Base-by-base conservation (phyloP, 2,888 invertebrate genomes). In the Pomacea canaliculata region DNA sequence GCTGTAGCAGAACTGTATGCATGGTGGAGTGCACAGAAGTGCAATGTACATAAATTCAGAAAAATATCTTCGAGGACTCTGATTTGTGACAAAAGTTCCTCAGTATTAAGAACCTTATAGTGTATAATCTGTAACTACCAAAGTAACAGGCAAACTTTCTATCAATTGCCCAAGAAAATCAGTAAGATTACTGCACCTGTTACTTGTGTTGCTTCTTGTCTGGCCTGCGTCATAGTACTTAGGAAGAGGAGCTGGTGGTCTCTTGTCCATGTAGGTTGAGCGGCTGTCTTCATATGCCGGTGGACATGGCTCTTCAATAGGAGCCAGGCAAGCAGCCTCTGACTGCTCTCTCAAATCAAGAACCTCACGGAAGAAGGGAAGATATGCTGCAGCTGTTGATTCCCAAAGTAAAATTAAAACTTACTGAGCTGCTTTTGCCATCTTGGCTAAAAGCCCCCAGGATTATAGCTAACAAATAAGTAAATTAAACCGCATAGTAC, bases 331-430 rank as follows among this genome's bases (percentile, higher is more conserved):
- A 12, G 85, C 82, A 88, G 96, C 95, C 90, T 98, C 97, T 75
- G 97, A 97, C 92, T 97, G 97, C 51, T 96, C 96, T 86, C 97
- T 97, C 86, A 96, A 95, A 90, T 97, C 97, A 97, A 97, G 97
- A 46, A 96, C 97, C 91, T 97, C 97, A 90, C 97, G 96, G 92
- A 98, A 96, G 93, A 98, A 98, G 70, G 97, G 97, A 70, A 96
- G 96, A 91, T 96, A 98, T 91, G 97, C 96, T 56, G 97, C 96
- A 88, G 96, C 96, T 96, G 91, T 0, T 82, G 78, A 70, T 77
- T 70, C 63, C 4, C n/a, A 8, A 23, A 12, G 10, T n/a, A 65
- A 80, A 66, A 60, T 65, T 46, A 49, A 37, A 48, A 63, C 62
- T 63, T 59, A 59, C 18, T 19, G 3, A 5, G 18, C 7, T 62